Base-by-base conservation (phyloP, 2,797 vertebrate genomes). In the Hephaestus fuliginosus region DNA sequence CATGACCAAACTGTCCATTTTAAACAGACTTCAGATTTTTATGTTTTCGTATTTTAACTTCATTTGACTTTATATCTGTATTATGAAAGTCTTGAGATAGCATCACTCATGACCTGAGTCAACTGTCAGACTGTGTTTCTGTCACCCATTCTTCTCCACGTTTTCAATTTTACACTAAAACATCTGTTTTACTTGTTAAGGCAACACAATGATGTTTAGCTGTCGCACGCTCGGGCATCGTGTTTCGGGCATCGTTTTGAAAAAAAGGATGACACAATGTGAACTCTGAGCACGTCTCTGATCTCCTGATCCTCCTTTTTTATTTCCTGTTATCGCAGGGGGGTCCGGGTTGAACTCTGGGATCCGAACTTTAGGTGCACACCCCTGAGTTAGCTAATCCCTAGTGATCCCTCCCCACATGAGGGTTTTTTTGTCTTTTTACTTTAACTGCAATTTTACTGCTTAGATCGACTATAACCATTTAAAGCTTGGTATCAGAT, bases 301-400 rank as follows among this genome's bases (percentile, higher is more conserved):
- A 78, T 80, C 70, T 82, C 49, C 74, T 81, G 77, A 86, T 77
- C 64, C 82, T 69, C 64, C 76, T 81, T 82, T 86, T 79, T 80
- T 52, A 70, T 68, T 71, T 86, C 55, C 61, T 64, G 44, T 64
- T 74, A 61, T 67, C 55, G 3, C 68, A 52, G 71, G 49, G 57
- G 76, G 72, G 53, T 72, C 63, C 36, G 71, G 65, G 75, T 89
- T 74, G 72, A 90, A 84, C 75, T 76, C 46, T 12, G 28, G 69
- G 78, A 80, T 80, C 71, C 7, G 4, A 83, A 88, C 63, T 69
- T 61, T 76, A 57, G 70, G 46, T 66, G 62, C 57, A 76, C 33
- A 83, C 67, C 46, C 72, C 56, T 43, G 55, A 22, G 25, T 80
- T 76, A 65, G n/a, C 36, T 88, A 86, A 90, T 90, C 79, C 61